Evolutionary conservation across 2,113 vertebrate species (phyloP), one percentile per base, ranked within the genome.

Genomic region (Limnothrissa miodon): DNA sequence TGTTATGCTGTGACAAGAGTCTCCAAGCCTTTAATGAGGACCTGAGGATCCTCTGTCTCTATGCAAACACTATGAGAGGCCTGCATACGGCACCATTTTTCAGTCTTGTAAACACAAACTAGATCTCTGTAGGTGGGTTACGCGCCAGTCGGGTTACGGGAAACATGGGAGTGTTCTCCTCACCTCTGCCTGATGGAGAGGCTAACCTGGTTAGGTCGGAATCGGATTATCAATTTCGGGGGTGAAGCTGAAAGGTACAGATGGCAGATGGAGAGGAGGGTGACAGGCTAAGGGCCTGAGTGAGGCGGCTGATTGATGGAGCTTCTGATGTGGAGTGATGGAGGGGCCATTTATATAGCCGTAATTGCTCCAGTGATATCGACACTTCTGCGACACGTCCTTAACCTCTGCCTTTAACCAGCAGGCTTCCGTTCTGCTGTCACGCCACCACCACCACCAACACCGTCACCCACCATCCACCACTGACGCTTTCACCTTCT

Each of bases 181-280:
- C 83, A 85, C 81, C 87, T 85, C 78, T 86, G 85, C 85, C 87
- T 88, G 86, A 87, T 91, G 89, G 87, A 91, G 92, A 90, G 89
- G 89, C 90, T 96, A 96, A 96, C 93, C 90, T 87, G 87, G 93
- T 96, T 96, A 96, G 15, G 90, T 86, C 89, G 91, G 92, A 95
- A 96, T 97, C 93, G 89, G 93, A 96, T 97, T 95, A 96, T 95
- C 95, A 95, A 96, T 97, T 96, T 56, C 95, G 87, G 90, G 92
- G 90, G 94, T 93, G 94, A 94, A 96, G 91, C 93, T 94, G 94
- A 95, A 95, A 92, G 93, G 92, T 95, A 94, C 95, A 94, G 95
- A 96, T 96, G 93, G 94, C 90, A 89, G 91, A 92, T 90, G 87
- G 93, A 91, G 94, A 93, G 91, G 82, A 91, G 94, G 93, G 94